Base-by-base conservation (phyloP, 2,797 vertebrate genomes). In the Alcedo atthis region DNA sequence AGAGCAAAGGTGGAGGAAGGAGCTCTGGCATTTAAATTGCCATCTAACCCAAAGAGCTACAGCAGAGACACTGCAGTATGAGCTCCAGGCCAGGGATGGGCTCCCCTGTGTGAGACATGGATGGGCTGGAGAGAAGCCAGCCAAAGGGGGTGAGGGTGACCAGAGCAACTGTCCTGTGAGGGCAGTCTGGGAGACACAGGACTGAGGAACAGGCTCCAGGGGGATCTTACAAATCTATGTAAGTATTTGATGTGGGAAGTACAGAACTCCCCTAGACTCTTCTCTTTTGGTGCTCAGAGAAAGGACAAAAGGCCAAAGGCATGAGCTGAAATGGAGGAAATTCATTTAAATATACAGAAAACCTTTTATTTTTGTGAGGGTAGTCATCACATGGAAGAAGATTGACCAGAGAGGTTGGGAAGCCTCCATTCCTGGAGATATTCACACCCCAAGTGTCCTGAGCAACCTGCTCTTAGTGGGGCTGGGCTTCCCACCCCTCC, bases 301-400 rank as follows among this genome's bases (percentile, higher is more conserved):
- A 79, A 71, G 6, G 16, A 30, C 14, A 42, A 46, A 19, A 24
- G 15, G 7, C 1, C 1, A 57, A 3, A 1, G 6, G 16, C 25
- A 25, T 12, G 79, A 43, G 7, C 5, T 48, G 55, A 73, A 84
- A 54, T 13, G 33, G 3, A 73, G 11, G 14, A 63, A 86, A 79
- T 54, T 26, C 0, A 24, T 57, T 58, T 55, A 68, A 75, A 55
- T 3, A 26, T 54, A 53, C 0, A 0, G 37, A 73, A 85, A 28
- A 10, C 11, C 3, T n/a, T 18, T 48, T 5, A 32, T 74, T 74
- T 33, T 18, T 11, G 1, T 33, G 15, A 61, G 2, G 17, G 7
- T 32, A 43, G 40, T 46, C 12, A 9, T 68, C 71, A 61, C 19
- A 45, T 1, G 8, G 58, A 59, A 88, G 9, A 10, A 66, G 15